Conservation (phyloP, 2,113 vertebrate genomes). For the Cebidichthys violaceus region DNA sequence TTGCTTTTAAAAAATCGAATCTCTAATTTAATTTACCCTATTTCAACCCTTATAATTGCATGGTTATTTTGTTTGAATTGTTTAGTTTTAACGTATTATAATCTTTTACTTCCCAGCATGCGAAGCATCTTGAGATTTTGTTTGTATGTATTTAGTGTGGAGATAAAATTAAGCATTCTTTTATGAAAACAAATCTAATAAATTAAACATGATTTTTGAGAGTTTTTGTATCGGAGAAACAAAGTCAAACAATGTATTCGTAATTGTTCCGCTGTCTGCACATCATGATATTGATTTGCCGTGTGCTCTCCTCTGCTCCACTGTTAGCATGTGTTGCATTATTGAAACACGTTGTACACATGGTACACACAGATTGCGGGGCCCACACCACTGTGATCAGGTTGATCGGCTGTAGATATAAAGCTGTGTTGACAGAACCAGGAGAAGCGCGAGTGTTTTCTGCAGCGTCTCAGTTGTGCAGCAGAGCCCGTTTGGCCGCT, state of each 20-base stretch:
- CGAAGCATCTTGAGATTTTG: no score
- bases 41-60: no score
- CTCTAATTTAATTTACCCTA: no score
- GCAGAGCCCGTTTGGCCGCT: constrained; percentile 7
- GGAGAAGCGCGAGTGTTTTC: constrained; percentile 17
- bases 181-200: neutral
- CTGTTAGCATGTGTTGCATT: neutral
- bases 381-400: neutral
- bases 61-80: no score
- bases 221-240: neutral
- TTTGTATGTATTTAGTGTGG: no score
- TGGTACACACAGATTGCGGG: neutral
- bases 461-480: neutral
- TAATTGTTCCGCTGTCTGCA: neutral
- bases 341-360: neutral
- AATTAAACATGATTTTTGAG: neutral
- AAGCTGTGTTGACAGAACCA: constrained; percentile 37
- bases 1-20: no score
- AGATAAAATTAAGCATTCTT: neutral
- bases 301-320: neutral
- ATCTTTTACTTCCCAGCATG: no score
- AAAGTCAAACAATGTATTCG: neutral
- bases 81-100: no score
- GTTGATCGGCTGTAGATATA: constrained; percentile 24
- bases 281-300: neutral